Evolutionary conservation across 2,113 vertebrate species (phyloP), one percentile per base, ranked within the genome.

Genomic region (Gavia stellata): DNA sequence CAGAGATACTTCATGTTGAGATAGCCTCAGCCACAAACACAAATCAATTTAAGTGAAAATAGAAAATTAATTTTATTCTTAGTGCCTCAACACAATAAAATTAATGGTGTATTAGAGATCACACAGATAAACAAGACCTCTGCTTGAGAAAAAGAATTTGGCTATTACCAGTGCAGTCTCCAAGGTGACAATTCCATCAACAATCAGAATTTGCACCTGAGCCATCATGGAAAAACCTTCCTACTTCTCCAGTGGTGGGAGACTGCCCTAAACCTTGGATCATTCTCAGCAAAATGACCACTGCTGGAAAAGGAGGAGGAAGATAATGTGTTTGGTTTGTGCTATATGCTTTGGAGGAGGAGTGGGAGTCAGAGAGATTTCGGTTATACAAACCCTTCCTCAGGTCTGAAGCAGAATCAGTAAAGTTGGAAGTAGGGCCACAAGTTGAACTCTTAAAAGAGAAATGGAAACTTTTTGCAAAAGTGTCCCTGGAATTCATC

Each of bases 41-140:
- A 71, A 91, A 94, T 66, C 14, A 80, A 49, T 92, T 80, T 77
- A 33, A 62, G 58, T 20, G 73, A 77, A 74, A 80, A 16, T 3
- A 77, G 47, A 68, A 92, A 81, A 78, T 44, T 24, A 73, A 58
- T 93, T 86, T 86, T 79, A 42, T 83, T 92, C n/a, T 67, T 91
- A 56, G 45, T 50, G 14, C 36, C 19, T 75, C 40, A 50, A 40
- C 8, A 66, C n/a, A 70, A 40, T 59, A 8, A 66, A 92, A 72
- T 58, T 59, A 82, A 75, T 77, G 14, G 6, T 68, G 17, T 33
- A 45, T 75, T 79, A 79, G 56, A 80, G 28, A 78, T 59, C 38
- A 58, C 18, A 58, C 7, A 79, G 23, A 71, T 19, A 80, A 71
- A 10, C 21, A 25, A 70, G 15, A 33, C 25, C 25, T 65, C 40